Evolutionary conservation across 2,888 invertebrate species (phyloP), one percentile per base, ranked within the genome.

Genomic region (Galeruca laticollis): DNA sequence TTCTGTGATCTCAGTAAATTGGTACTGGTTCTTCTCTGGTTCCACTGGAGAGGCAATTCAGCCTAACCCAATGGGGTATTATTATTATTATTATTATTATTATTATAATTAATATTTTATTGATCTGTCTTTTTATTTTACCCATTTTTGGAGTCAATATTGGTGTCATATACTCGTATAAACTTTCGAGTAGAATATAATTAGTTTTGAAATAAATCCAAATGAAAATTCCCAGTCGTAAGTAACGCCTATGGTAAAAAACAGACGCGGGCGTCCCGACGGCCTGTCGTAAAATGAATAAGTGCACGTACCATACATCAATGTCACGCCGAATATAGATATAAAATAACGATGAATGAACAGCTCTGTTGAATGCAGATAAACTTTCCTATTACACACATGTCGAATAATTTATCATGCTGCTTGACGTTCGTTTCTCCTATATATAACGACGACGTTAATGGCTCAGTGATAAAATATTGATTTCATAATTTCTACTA

Each of bases 231-330:
- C 0, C 21, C 15, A 9, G 13, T 11, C n/a, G 8, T 31, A 54
- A 11, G 54, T 8, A 35, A 57, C 56, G 56, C 15, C 35, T 10
- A 33, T 57, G 56, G 8, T 69, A 77, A 79, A 78, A 81, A 79
- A 80, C 78, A 74, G 77, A 78, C 80, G 79, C 77, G 79, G 79
- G 80, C 83, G 82, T 79, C 80, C 79, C 80, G 80, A 78, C 82
- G 81, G 78, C 80, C 79, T 80, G 81, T 80, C 81, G 81, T 79
- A 79, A 83, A 84, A 84, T 85, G 86, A 85, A 84, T 85, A 85
- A 86, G 84, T 85, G 84, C 85, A 84, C 82, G 82, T 81, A 84
- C 83, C 84, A 85, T 86, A 85, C 84, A 86, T 86, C 86, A 86
- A 82, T 84, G 85, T 86, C 85, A 85, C 72, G 76, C 81, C 76